Percentiles rank a stretch among this genome's conserved stretches.
Conservation (phyloP, 2,888 invertebrate genomes). For the Cheilosia pagana region DNA sequence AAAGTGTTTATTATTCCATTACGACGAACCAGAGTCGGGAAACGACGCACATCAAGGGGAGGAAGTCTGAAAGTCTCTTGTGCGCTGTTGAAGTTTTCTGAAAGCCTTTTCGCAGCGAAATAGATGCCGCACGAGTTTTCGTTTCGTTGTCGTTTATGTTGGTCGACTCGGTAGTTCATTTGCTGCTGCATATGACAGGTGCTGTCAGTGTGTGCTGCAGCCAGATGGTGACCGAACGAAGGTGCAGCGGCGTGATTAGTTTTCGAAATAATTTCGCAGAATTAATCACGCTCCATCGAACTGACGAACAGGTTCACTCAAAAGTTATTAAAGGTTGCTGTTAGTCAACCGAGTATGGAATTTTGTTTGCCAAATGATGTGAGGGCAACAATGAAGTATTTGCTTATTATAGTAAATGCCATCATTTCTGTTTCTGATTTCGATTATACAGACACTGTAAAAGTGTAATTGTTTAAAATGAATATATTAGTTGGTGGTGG, state of each 20-base stretch:
- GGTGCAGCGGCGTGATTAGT: constrained; percentile 62
- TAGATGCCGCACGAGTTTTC: constrained; percentile 40
- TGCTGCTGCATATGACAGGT: constrained; percentile 70
- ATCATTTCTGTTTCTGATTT: constrained; percentile 19
- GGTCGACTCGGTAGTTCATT: constrained; percentile 34
- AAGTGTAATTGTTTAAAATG: constrained; percentile 34
- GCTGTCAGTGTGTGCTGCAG: constrained; percentile 53
- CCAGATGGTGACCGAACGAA: constrained; percentile 63
- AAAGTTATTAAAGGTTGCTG: constrained; percentile 36
- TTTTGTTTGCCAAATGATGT: constrained; percentile 1
- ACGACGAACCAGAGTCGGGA: constrained; percentile 14
- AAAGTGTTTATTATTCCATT: constrained; percentile 73
- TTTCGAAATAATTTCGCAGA: constrained; percentile 52
- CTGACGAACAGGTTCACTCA: constrained; percentile 41
- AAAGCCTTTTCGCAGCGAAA: constrained; percentile 10
- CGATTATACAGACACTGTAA: neutral
- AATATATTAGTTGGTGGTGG: constrained; percentile 20
- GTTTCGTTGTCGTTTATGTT: neutral
- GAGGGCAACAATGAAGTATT: constrained; percentile 8
- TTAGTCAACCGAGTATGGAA: constrained; percentile 20
- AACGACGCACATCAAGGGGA: constrained; percentile 56
- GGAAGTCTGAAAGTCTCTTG: constrained; percentile 59
- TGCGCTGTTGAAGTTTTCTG: constrained; percentile 21
- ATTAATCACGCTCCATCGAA: constrained; percentile 40
- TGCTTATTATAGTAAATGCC: constrained; percentile 28